These are phyloP conservation scores for Schlechtendalia chinensis DNA, from an alignment of 1,140 invertebrate genomes.

Conservation along the genomic window DNA sequence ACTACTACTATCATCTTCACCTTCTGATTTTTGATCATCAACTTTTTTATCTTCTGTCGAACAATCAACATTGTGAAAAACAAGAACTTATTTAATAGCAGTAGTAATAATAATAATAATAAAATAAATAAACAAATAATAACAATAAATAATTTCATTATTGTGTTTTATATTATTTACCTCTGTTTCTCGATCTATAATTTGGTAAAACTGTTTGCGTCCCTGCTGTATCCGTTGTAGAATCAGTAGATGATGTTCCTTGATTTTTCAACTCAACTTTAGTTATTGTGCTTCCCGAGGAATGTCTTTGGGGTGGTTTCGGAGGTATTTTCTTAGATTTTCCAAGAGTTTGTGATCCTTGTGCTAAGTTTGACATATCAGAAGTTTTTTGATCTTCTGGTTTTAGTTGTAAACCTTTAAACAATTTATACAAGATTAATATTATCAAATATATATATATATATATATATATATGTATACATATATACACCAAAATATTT, in stretches of 20 bases:
- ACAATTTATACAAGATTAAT: slow-evolving; percentile 10
- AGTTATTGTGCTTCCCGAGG: slow-evolving; percentile 72
- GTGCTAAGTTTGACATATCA: slow-evolving; percentile 52
- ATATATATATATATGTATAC: slow-evolving; percentile 25
- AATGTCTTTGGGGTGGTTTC: slow-evolving; percentile 72
- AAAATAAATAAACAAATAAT: no score
- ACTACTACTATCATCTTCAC: slow-evolving; percentile 71
- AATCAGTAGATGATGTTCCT: slow-evolving; percentile 44
- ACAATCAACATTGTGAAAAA: not conserved
- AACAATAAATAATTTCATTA: not conserved
- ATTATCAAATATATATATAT: not conserved
- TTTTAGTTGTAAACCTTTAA: slow-evolving; percentile 20
- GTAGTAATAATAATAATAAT: no score
- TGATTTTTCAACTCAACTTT: slow-evolving; percentile 36
- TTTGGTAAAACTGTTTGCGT: slow-evolving; percentile 41
- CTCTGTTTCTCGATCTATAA: slow-evolving; percentile 22
- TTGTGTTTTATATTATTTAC: not conserved
- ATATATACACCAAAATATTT: no score
- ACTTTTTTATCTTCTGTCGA: slow-evolving; percentile 52
- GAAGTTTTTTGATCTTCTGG: slow-evolving; percentile 52
- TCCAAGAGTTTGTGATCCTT: slow-evolving; percentile 62
- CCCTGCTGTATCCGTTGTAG: slow-evolving; percentile 34
- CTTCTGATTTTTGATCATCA: slow-evolving; percentile 76
- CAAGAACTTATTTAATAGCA: no score
- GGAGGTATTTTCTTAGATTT: slow-evolving; percentile 53